phyloP scores from a whole-genome alignment of 2,888 invertebrate species.

The Nephrotoma appendiculata region DNA sequence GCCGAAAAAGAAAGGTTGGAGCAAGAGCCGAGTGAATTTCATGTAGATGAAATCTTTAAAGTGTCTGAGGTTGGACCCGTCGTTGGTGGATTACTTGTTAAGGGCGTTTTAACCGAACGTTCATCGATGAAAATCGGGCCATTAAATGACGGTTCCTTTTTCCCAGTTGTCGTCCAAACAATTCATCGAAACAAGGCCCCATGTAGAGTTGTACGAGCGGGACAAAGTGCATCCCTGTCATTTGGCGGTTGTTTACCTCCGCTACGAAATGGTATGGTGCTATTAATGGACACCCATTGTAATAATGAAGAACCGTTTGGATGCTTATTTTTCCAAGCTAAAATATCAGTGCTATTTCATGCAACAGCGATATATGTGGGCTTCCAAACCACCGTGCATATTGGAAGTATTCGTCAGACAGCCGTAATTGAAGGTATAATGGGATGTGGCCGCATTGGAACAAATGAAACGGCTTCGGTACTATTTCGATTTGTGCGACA shows the following conservation, averaged over 20 bases:
- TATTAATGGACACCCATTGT: conserved; percentile 40
- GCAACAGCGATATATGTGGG: conserved; percentile 69
- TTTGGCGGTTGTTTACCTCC: conserved; percentile 37
- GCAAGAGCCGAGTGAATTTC: conserved; percentile 67
- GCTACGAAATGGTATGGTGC: conserved; percentile 72
- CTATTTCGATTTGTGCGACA: conserved; percentile 77
- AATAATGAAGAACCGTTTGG: conserved; percentile 37
- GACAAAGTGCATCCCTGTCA: conserved; percentile 75
- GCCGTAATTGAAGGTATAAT: conserved; percentile 72
- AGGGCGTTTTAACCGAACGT: conserved; percentile 79
- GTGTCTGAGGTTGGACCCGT: conserved; percentile 73
- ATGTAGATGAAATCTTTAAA: conserved; percentile 88
- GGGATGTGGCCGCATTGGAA: conserved; percentile 40
- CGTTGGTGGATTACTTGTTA: conserved; percentile 68
- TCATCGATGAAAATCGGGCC: conserved; percentile 62
- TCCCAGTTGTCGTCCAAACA: conserved; percentile 61
- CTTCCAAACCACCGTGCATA: conserved; percentile 86
- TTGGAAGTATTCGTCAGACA: conserved; percentile 90
- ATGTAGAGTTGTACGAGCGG: conserved; percentile 73
- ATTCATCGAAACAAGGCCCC: conserved; percentile 88
- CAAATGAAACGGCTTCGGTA: conserved; percentile 75
- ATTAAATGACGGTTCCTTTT: conserved; percentile 62
- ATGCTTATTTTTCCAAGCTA: conserved; percentile 58
- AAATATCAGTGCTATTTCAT: conserved; percentile 78
- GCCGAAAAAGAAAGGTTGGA: conserved; percentile 55